These are phyloP conservation scores for Microtus pennsylvanicus DNA, from an alignment of 2,113 vertebrate genomes.

Conservation along the genomic window DNA sequence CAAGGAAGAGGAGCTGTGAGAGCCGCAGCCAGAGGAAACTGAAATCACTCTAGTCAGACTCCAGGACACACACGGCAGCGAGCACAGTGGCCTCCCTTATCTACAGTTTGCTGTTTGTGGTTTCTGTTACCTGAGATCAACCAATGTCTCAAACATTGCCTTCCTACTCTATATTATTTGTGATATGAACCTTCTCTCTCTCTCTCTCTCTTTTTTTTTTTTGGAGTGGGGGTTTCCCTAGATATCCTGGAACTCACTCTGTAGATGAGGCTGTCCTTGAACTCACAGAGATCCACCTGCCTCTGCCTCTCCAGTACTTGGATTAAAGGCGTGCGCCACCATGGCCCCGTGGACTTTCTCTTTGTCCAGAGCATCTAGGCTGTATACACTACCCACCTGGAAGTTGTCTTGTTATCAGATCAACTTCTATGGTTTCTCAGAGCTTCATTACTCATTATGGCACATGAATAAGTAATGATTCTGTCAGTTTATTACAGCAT, in stretches of 20 bases:
- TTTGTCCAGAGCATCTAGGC: too few species aligned
- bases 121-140: not conserved
- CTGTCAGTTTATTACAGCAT: not conserved
- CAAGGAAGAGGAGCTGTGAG: not conserved
- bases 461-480: not conserved
- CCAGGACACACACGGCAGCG: not conserved
- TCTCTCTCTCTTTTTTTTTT: not conserved
- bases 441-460: not conserved
- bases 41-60: not conserved
- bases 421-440: not conserved
- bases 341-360: not conserved
- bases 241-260: not conserved
- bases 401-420: not conserved
- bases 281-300: not conserved
- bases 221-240: not conserved
- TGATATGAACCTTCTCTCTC: too few species aligned
- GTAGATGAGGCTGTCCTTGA: too few species aligned
- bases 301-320: not conserved
- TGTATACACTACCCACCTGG: not conserved
- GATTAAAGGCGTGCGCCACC: not conserved
- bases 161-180: not conserved
- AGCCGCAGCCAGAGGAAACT: not conserved
- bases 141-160: not conserved
- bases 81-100: not conserved
- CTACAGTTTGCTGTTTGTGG: not conserved